A percentile compares a stretch with the other conserved stretches of the same genome.
Conservation (phyloP, 1,140 invertebrate species). For the Cotesia typhae region DNA sequence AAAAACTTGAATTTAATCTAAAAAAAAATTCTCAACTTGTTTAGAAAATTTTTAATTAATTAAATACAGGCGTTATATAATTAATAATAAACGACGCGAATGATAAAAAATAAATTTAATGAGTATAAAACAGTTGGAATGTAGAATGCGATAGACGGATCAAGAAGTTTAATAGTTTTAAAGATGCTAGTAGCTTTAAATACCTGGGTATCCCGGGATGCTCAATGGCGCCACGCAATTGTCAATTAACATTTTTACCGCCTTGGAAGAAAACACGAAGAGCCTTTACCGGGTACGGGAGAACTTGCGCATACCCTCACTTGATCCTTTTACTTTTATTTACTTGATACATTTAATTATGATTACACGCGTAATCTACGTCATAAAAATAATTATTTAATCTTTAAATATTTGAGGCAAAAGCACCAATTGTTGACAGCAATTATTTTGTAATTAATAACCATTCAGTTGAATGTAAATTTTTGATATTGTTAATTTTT, state of each 20-base stretch:
- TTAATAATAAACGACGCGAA: background rate
- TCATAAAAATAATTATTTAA: no score
- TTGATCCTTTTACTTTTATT: slow-evolving; percentile 15
- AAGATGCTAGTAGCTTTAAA: slow-evolving; percentile 27
- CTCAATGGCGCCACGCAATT: slow-evolving; percentile 61
- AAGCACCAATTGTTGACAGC: no score
- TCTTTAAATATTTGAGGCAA: no score
- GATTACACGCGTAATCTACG: slow-evolving; percentile 50
- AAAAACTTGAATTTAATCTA: no score
- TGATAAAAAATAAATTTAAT: background rate
- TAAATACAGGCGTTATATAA: no score
- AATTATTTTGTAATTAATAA: no score
- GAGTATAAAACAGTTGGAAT: slow-evolving; percentile 38
- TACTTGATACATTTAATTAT: slow-evolving; percentile 56
- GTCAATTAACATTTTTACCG: slow-evolving; percentile 66
- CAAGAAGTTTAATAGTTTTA: background rate
- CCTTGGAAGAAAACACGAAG: slow-evolving; percentile 56
- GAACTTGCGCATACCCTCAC: slow-evolving; percentile 17
- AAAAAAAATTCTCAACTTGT: no score
- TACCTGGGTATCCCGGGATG: slow-evolving; percentile 44
- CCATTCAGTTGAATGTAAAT: no score
- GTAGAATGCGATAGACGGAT: slow-evolving; percentile 27
- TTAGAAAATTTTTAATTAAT: no score
- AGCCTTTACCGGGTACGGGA: background rate
- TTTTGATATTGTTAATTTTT: no score